Evolutionary conservation across 2,113 vertebrate genomes (phyloP), one percentile per base, ranked within the genome.

Genomic region (Gasterosteus nipponicus): DNA sequence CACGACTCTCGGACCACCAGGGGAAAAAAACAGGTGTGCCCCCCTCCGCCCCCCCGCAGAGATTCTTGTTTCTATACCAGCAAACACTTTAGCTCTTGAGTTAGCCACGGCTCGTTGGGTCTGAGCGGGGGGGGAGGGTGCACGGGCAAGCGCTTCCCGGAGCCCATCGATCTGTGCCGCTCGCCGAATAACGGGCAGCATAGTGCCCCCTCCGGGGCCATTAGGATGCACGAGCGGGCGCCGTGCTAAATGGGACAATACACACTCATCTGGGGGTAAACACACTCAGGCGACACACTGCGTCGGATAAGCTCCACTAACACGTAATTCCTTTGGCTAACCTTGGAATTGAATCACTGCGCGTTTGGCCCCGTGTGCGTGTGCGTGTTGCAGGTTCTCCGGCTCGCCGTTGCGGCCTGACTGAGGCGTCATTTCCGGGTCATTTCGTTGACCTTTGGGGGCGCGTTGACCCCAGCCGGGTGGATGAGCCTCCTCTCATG

Each of bases 81-180:
- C 86, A 84, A 88, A 84, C 81, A 77, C 84, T 86, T 89, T 85
- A 89, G 88, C 70, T 44, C 76, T 5, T 31, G 79, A 75, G 89
- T 93, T 91, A 93, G 91, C 83, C 74, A 91, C 66, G 86, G 87
- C 87, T 92, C 87, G 86, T 77, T 75, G 90, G 38, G 7, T 86
- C 75, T 88, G 89, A 92, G 93, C 89, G 75, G 86, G 75, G 72
- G 77, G 81, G 64, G 19, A 63, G 46, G 78, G n/a, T n/a, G n/a
- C n/a, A n/a, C n/a, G n/a, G n/a, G n/a, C n/a, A n/a, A n/a, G n/a
- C n/a, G n/a, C n/a, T n/a, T n/a, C n/a, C n/a, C n/a, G n/a, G n/a
- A n/a, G n/a, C n/a, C n/a, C n/a, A n/a, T 91, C 89, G 92, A 93
- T 93, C 89, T 82, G 83, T 70, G 74, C 78, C 70, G 87, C 84